Evolutionary conservation across 2,797 vertebrate species (phyloP), one percentile per base, ranked within the genome.

Genomic region (Phoxinus dragarum): DNA sequence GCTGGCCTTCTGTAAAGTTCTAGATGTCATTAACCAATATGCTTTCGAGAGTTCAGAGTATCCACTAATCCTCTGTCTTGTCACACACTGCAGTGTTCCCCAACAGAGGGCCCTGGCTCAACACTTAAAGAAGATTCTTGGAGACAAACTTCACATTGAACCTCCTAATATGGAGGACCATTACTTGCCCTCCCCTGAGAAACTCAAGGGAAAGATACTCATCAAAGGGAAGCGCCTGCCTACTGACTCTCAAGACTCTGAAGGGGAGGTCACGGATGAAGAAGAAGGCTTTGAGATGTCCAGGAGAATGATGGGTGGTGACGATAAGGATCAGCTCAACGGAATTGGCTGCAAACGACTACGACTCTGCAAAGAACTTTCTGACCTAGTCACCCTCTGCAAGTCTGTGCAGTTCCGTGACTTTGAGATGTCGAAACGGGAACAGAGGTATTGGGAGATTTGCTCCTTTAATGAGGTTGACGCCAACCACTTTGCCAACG

Each of bases 391-490:
- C 19, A 96, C 95, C 86, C 93, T 98, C 77, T 97, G 97, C 91
- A 97, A 96, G 89, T 95, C 96, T 0, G 89, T 97, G 27, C 96
- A 96, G 80, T 98, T 98, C 88, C 95, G 93, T 89, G 97, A 97
- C 90, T 98, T 98, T 10, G 97, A 97, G 78, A 92, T 91, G 47
- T 97, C 96, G 0, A 97, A 95, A 84, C 95, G 95, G 1, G 94
- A 96, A 54, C 97, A 98, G 59, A 97, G 92, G 88, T 94, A 96
- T 90, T 98, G 97, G 97, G 96, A 98, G 91, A 94, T 97, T 49
- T 97, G 97, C 85, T 98, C 97, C 64, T 97, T 97, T 87, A 97
- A 97, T n/a, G 97, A 98, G 90, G 97, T 97, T 34, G 96, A 97
- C 81, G 97, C 97, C 0, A 97, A 96, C 88, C 94, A 96, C 76